Base-by-base conservation (phyloP, 2,113 vertebrate genomes). In the Cromileptes altivelis region DNA sequence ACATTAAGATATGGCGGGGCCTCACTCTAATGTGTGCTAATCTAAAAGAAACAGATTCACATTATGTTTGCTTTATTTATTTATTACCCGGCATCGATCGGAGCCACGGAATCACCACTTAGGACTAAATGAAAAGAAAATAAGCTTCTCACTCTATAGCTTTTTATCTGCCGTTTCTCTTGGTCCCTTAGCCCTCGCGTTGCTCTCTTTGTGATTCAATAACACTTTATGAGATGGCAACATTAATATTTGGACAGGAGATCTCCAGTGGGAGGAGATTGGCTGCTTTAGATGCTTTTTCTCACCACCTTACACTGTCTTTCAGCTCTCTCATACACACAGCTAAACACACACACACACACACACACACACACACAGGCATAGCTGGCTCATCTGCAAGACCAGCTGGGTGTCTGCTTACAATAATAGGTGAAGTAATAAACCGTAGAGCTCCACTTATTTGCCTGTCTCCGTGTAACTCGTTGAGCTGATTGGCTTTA, bases 91-190 rank as follows among this genome's bases (percentile, higher is more conserved):
- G 57, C 78, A 94, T 91, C 80, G 91, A 94, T 93, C 18, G 30
- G 68, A 45, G 78, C 55, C 2, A 18, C 27, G 13, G 60, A 90
- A 84, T 85, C 73, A 87, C 85, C 80, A 75, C 85, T 91, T 78
- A 65, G 85, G 76, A 81, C 85, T 85, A 90, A 85, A 92, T 87
- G 80, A 88, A 91, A 91, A 89, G 84, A 91, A 91, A 88, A 92
- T 85, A 80, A 85, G 86, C 76, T 81, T 52, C 61, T 93, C 76
- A 73, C 70, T 86, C 65, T 19, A 45, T 33, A 11, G 64, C 68
- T 78, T 80, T 91, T 93, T 87, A 86, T 89, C 84, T 85, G 65
- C 42, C 1, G 17, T 60, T 76, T 45, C 61, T 83, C 63, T 69
- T 42, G 9, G 13, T 47, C 52, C 60, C 74, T 27, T 23, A 63